Evolutionary conservation across 2,888 invertebrate genomes (phyloP).

Genomic region (Chorisops tibialis): DNA sequence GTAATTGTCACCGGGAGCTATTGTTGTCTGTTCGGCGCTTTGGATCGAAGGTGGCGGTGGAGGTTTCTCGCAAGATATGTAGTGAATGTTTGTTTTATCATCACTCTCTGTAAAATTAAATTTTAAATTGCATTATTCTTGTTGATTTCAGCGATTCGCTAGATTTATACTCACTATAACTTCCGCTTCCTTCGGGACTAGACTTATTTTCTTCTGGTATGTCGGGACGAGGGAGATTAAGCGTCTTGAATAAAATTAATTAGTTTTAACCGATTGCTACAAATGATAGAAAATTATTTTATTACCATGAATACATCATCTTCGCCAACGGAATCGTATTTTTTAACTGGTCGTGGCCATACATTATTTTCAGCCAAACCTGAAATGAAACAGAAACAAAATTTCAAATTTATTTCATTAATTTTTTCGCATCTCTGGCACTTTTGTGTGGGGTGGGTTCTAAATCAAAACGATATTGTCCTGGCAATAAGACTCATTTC

Average conservation of each 20-base stretch:
- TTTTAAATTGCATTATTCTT: neutral
- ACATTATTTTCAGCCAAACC: conserved; percentile 76
- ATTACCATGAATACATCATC: conserved; percentile 94
- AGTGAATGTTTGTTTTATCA: conserved; percentile 57
- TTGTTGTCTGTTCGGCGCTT: conserved; percentile 40
- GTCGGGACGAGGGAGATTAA: conserved; percentile 55
- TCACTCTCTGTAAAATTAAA: conserved; percentile 44
- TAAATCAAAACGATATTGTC: no score
- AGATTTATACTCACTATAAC: conserved; percentile 50
- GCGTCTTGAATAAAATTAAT: conserved; percentile 59
- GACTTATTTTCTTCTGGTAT: conserved; percentile 75
- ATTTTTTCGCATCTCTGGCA: neutral
- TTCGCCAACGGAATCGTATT: conserved; percentile 74
- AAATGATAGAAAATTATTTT: conserved; percentile 32
- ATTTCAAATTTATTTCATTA: neutral
- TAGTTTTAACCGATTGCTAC: conserved; percentile 1
- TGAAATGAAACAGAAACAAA: conserved; percentile 47
- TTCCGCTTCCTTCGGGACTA: conserved; percentile 62
- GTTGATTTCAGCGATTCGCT: neutral
- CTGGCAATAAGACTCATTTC: no score
- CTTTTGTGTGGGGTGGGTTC: neutral
- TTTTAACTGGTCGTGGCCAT: conserved; percentile 47
- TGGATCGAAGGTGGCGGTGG: conserved; percentile 36
- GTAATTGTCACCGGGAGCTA: conserved; percentile 63
- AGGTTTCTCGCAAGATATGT: conserved; percentile 55